Base-by-base conservation (phyloP, 2,888 invertebrate genomes). In the Siphonodentalium dalli region DNA sequence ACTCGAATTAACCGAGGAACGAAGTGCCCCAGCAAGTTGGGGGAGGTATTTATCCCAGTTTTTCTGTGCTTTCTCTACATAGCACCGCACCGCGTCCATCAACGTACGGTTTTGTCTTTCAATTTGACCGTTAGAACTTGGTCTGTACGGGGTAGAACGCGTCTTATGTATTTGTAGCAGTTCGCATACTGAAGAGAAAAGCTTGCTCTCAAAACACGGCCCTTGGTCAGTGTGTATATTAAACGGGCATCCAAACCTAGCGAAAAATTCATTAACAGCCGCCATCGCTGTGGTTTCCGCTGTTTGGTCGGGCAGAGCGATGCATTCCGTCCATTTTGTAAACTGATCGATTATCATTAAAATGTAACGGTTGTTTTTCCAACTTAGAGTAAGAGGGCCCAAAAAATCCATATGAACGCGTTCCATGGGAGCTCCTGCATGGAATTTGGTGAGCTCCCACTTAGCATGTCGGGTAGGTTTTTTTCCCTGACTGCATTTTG, bases 351-450 rank as follows among this genome's bases (percentile, higher is more conserved):
- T 43, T 43, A 50, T 42, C 50, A 50, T 50, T n/a, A 50, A 33
- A 11, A 34, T 21, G 33, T 55, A 35, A 28, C 46, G 41, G 40
- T 55, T 55, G 3, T 50, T 42, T 15, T 29, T 24, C 1, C 31
- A 3, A 15, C 41, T 48, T 24, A 31, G 41, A 4, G 46, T 40
- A 20, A 54, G 42, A 21, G 47, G 54, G 15, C 54, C 53, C 3
- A 53, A 13, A 18, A 39, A 53, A 41, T 53, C 53, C n/a, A 53
- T 34, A 35, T 53, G 53, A n/a, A 53, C 47, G 9, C 53, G 3
- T 26, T 53, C 46, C 53, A 53, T 53, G 4, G 53, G 53, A 18
- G 34, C 9, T 88, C 90, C 72, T 93, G 96, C 84, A 90, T 93
- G 24, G 89, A 90, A 76, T 95, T 95, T 20, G 31, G 20, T 53